Base-by-base conservation (phyloP, 2,113 vertebrate species). In the Nematolebias whitei region DNA sequence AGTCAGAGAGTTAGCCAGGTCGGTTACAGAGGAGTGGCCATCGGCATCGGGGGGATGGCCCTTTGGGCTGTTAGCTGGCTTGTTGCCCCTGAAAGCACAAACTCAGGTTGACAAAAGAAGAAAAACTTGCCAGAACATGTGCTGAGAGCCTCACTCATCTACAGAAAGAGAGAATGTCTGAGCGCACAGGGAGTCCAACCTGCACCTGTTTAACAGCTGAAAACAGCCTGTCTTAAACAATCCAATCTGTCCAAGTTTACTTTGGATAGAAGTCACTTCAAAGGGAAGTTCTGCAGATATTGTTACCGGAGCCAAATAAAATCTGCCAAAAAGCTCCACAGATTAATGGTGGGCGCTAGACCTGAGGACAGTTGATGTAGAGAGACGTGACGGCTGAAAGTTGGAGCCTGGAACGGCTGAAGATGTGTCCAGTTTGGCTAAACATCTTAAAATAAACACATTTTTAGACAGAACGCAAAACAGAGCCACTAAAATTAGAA, bases 1-100 rank as follows among this genome's bases (percentile, higher is more conserved):
- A 79, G 97, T 99, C 78, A 99, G 93, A 50, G 97, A 98, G 89
- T 99, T 99, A 84, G 95, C 96, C 51, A 99, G 93, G 86, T 98
- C 97, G 0, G 97, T 96, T 56, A 98, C 96, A 0, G 97, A 98
- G 63, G 97, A 97, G 58, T 88, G 95, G 0, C 96, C 93, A 50
- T 98, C 97, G 0, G 95, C 95, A 71, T 98, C 96, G 0, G 95
- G 94, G 0, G 94, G 95, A 0, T 93, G 94, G 91, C 90, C 95
- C 92, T 10, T 95, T 87, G 94, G 94, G 0, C 96, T 92, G 26
- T 95, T 92, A 18, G 89, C 96, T 0, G 93, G 93, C 87, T 98
- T 98, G 86, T 94, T 94, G 12, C 92, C 92, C 63, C 95, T 85
- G 1, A 85, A 95, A 93, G 94, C 94, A 92, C 32, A 89, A 89